These are phyloP conservation scores for Phylloscopus whistleri DNA, from an alignment of 2,113 vertebrate genomes.

Conservation along the genomic window DNA sequence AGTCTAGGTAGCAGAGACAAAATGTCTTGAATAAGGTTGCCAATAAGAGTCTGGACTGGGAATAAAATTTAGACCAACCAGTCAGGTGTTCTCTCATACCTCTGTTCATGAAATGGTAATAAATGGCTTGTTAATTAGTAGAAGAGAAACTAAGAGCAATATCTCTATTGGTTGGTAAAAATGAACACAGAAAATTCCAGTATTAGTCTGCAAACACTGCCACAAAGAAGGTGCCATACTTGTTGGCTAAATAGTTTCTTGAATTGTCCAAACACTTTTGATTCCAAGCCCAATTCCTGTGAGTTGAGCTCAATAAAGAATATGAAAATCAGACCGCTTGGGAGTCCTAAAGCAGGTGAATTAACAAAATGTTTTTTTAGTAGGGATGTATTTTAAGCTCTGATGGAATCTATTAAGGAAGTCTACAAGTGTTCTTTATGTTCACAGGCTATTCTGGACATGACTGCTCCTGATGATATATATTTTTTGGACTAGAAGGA, in stretches of 20 bases:
- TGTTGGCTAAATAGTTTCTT: neutral
- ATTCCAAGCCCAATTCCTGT: neutral
- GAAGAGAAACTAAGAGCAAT: neutral
- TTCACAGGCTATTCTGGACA: neutral
- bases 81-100: neutral
- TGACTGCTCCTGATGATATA: neutral
- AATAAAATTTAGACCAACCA: neutral
- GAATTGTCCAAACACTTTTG: neutral
- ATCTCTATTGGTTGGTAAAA: neutral
- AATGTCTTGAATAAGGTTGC: neutral
- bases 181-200: neutral
- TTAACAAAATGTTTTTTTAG: neutral
- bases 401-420: neutral
- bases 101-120: neutral
- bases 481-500: neutral
- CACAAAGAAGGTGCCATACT: neutral
- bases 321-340: neutral
- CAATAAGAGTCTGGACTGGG: neutral
- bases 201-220: neutral
- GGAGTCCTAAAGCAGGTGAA: neutral
- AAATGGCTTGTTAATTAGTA: neutral
- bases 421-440: neutral
- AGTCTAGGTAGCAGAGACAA: neutral
- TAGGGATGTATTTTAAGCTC: neutral
- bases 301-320: neutral